Conservation (phyloP, 2,113 vertebrate genomes). For the Telmatochromis bifrenatus region DNA sequence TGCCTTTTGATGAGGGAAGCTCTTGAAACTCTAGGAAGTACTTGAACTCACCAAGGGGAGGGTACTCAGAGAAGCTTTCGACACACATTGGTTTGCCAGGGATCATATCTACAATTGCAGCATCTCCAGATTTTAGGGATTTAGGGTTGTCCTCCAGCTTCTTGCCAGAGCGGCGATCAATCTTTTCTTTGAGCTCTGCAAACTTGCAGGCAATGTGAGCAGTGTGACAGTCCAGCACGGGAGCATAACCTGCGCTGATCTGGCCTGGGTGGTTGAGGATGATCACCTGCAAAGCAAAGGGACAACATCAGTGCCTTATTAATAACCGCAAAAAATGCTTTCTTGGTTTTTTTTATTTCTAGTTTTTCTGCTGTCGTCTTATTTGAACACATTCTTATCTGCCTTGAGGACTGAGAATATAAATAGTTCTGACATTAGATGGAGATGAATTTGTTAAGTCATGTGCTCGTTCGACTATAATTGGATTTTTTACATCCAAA, state of each 20-base stretch:
- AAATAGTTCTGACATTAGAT: background rate
- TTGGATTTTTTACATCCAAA: background rate
- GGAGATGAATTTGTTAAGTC: background rate
- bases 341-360: rapidly evolving
- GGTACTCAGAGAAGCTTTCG: conserved; percentile 96
- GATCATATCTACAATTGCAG: conserved; percentile 96
- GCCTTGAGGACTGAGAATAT: background rate
- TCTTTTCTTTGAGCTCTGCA: conserved; percentile 95
- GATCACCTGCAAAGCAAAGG: conserved; percentile 78
- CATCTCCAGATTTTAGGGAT: conserved; percentile 91
- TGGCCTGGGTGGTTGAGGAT: conserved; percentile 95
- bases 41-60: conserved; percentile 83
- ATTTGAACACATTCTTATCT: background rate
- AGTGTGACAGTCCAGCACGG: conserved; percentile 93
- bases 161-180: conserved; percentile 92
- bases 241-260: conserved; percentile 89
- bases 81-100: conserved; percentile 97
- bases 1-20: background rate
- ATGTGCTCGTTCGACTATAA: background rate
- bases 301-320: background rate
- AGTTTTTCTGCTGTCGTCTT: background rate
- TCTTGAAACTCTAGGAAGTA: background rate
- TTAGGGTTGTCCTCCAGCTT: conserved; percentile 96
- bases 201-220: conserved; percentile 97
- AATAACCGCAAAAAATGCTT: background rate